Percentiles rank a stretch among this genome's conserved stretches.
phyloP scores from a whole-genome alignment of 2,888 invertebrate genomes.

The Nomada lathburiana region DNA sequence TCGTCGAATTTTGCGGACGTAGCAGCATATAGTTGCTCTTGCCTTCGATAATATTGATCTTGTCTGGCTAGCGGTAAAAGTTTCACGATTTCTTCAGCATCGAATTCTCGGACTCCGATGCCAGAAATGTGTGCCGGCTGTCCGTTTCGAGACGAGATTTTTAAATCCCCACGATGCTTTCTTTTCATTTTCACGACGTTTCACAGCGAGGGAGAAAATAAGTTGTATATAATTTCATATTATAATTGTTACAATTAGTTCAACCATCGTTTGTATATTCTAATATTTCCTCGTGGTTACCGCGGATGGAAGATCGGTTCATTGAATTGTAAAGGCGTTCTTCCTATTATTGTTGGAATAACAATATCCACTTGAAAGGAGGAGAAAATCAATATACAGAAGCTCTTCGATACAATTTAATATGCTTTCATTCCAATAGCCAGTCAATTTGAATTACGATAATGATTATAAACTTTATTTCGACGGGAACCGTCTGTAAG shows the following conservation, averaged over 20 bases:
- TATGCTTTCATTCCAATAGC: not conserved
- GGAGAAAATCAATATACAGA: not conserved
- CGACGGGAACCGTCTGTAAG: not conserved
- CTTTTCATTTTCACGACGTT: not conserved
- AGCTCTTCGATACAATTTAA: not conserved
- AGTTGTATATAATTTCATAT: not conserved
- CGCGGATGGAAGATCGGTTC: too few species aligned
- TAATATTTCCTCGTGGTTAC: not conserved
- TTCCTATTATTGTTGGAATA: not conserved
- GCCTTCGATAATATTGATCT: slow-evolving; percentile 61
- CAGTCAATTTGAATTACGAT: not conserved
- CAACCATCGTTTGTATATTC: not conserved
- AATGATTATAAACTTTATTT: not conserved
- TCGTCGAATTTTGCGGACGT: slow-evolving; percentile 38
- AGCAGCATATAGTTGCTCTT: slow-evolving; percentile 14
- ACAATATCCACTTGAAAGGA: not conserved
- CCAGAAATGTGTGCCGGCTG: slow-evolving; percentile 15
- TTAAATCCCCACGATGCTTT: not conserved
- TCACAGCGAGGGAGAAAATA: not conserved
- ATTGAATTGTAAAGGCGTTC: too few species aligned
- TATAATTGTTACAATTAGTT: not conserved
- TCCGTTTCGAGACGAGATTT: slow-evolving; percentile 1
- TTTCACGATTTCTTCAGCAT: slow-evolving; percentile 33
- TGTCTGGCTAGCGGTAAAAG: slow-evolving; percentile 47
- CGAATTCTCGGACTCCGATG: not conserved